phyloP scores from a whole-genome alignment of 2,797 vertebrate species.

The Dipus sagitta region DNA sequence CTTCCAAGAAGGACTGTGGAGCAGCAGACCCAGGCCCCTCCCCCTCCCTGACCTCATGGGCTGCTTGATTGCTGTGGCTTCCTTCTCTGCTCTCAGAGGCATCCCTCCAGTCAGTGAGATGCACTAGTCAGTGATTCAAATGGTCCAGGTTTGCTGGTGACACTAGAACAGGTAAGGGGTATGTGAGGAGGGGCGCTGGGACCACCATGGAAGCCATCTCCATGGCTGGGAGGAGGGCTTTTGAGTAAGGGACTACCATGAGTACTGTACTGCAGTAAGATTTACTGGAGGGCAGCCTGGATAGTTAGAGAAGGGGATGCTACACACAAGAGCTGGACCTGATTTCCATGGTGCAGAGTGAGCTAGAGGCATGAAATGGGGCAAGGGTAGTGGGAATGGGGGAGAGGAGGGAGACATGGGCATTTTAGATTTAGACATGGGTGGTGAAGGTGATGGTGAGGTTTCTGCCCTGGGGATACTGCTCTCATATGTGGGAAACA shows the following conservation, averaged over 20 bases:
- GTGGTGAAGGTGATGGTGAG: not conserved
- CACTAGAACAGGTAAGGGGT: not conserved
- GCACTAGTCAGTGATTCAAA: not conserved
- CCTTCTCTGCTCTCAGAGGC: not conserved
- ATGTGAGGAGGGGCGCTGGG: not conserved
- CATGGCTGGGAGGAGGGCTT: not conserved
- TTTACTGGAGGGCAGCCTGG: not conserved
- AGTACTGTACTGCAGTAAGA: not conserved
- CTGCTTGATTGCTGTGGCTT: not conserved
- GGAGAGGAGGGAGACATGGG: not conserved
- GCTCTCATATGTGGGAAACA: not conserved
- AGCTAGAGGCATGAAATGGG: not conserved
- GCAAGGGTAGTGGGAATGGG: fast-evolving
- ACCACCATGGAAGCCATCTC: not conserved
- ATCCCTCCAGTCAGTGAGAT: not conserved
- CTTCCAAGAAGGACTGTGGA: not conserved
- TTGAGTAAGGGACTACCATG: not conserved
- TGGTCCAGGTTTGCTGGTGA: not conserved
- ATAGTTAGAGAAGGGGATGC: not conserved
- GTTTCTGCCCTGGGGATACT: not conserved
- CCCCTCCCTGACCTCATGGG: fast-evolving
- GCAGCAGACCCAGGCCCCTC: not conserved
- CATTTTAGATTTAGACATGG: no score
- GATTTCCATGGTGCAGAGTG: not conserved
- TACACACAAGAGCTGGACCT: not conserved